Base-by-base conservation (phyloP, 2,113 vertebrate genomes). In the Oncorhynchus keta region DNA sequence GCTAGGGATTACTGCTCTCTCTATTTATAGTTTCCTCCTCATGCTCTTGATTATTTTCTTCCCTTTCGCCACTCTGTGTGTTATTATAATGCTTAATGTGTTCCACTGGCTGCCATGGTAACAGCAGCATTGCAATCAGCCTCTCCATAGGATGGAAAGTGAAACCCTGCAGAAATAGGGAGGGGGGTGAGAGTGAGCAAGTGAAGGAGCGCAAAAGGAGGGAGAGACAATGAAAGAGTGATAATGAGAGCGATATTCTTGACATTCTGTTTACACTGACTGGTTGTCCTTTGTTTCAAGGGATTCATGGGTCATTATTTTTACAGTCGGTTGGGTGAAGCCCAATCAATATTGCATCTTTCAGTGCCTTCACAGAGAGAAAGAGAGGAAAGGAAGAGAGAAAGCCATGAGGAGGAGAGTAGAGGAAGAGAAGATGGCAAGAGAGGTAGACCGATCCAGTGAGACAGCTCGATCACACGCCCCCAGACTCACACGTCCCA, bases 101-200 rank as follows among this genome's bases (percentile, higher is more conserved):
- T 84, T 39, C 7, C 2, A 77, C 72, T 76, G 66, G 88, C 87
- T 93, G 83, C 90, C 89, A 93, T 92, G 89, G 90, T 88, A 93
- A 93, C 92, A 6, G 80, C 74, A 70, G 75, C 73, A 81, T 84
- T 92, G 88, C 86, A 81, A 81, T 86, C 70, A 81, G 61, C 67
- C 35, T 75, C 71, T 71, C 35, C 35, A 32, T 75, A 79, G 66
- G 76, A 79, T 81, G 87, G 86, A 86, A 83, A 84, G 82, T 85
- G 83, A 86, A 83, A 76, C 57, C 59, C 35, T 51, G 39, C 62
- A 32, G 16, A 68, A 28, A 61, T 2, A 2, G 32, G 24, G 24
- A 1, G 39, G 39, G 8, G 39, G 8, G 2, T 45, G 39, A 45
- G 8, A 45, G 39, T 2, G 8, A 45, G 39, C 39, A 45, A 45